Percentiles rank a stretch among this genome's conserved stretches.
Conservation (phyloP, 2,797 vertebrate genomes). For the Staurois parvus region DNA sequence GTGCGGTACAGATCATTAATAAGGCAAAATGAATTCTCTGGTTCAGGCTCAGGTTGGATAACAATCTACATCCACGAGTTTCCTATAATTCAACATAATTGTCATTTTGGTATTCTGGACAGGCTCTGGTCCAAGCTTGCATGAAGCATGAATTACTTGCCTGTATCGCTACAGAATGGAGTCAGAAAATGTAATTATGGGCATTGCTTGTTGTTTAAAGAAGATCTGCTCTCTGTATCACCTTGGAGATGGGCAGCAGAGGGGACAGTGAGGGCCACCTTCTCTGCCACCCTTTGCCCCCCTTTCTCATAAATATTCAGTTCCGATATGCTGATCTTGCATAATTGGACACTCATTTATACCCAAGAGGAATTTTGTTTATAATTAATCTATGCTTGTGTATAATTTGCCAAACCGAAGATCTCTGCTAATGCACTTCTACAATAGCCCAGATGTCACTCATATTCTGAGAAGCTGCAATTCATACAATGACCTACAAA, state of each 20-base stretch:
- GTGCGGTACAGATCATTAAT: conserved; percentile 52
- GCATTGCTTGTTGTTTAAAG: conserved; percentile 55
- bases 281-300: not conserved
- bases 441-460: conserved; percentile 28
- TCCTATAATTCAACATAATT: conserved; percentile 63
- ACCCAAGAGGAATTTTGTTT: conserved; percentile 58
- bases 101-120: conserved; percentile 62
- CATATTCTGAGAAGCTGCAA: conserved; percentile 13
- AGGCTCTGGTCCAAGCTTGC: conserved; percentile 55
- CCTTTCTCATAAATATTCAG: conserved; percentile 11
- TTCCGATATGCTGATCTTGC: conserved; percentile 50
- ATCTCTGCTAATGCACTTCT: conserved; percentile 46
- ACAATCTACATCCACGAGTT: conserved; percentile 61
- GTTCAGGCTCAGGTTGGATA: conserved; percentile 59
- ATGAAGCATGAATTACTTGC: conserved; percentile 63
- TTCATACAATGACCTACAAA: conserved; percentile 28
- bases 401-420: conserved; percentile 52
- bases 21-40: conserved; percentile 61
- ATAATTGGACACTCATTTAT: conserved; percentile 59
- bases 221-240: conserved; percentile 54
- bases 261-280: not conserved
- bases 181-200: conserved; percentile 62
- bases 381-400: conserved; percentile 59
- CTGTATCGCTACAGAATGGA: conserved; percentile 59
- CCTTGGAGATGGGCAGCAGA: conserved; percentile 57